A percentile compares a stretch with the other conserved stretches of the same genome.
phyloP scores from a whole-genome alignment of 2,113 vertebrate genomes.

The Corythaeola cristata region DNA sequence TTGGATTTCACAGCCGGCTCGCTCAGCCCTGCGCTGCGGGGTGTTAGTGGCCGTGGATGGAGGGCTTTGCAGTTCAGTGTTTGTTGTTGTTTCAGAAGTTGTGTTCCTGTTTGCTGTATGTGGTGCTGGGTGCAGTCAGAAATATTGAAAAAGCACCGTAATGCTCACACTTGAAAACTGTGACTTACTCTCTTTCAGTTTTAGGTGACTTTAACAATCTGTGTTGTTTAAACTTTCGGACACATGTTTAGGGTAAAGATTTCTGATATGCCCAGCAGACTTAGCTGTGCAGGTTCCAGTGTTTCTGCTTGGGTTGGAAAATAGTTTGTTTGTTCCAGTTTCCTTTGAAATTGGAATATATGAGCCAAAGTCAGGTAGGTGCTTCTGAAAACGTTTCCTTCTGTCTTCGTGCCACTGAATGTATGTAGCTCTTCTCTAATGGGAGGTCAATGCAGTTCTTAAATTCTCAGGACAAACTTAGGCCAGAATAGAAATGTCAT shows the following conservation, averaged over 20 bases:
- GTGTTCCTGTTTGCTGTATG: not conserved
- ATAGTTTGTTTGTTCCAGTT: not conserved
- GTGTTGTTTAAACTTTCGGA: not conserved
- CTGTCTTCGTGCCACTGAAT: fast-evolving
- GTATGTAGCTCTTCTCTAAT: no score
- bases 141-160: fast-evolving
- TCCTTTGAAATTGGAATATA: not conserved
- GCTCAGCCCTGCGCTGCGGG: fast-evolving
- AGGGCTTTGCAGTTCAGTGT: fast-evolving
- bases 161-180: not conserved
- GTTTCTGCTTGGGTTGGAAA: not conserved
- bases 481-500: not conserved
- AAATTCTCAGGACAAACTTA: not conserved
- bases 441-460: not conserved
- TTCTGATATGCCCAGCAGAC: not conserved
- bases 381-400: not conserved
- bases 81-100: not conserved
- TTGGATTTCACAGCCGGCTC: fast-evolving
- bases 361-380: not conserved
- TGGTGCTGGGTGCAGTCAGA: not conserved
- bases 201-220: not conserved
- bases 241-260: not conserved
- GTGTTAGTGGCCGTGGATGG: fast-evolving
- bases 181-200: fast-evolving
- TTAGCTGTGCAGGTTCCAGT: not conserved